These are phyloP conservation scores for Neoascia interrupta DNA, from an alignment of 2,888 invertebrate species.

Conservation along the genomic window DNA sequence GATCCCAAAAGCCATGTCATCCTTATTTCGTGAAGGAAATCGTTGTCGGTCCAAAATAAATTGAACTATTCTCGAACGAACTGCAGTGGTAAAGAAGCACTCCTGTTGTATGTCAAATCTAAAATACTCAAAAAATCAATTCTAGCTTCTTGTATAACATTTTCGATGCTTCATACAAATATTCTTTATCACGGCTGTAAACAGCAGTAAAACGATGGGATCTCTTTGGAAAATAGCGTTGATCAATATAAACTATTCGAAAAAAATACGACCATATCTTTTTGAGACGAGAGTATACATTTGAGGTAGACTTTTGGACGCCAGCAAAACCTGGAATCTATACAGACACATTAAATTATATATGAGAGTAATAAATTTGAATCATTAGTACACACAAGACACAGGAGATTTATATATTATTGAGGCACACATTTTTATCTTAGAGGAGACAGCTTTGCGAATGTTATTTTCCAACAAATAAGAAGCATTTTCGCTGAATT, in stretches of 20 bases:
- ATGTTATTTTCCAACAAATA: neutral
- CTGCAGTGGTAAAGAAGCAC: constrained; percentile 92
- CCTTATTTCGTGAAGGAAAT: constrained; percentile 84
- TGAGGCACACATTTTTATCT: neutral
- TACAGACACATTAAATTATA: too few relatives aligned
- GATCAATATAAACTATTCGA: constrained; percentile 83
- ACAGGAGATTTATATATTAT: neutral
- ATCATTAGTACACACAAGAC: neutral
- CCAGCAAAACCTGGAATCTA: constrained; percentile 82
- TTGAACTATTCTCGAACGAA: constrained; percentile 93
- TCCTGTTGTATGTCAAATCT: constrained; percentile 91
- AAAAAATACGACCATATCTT: constrained; percentile 74
- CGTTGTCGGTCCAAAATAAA: constrained; percentile 94
- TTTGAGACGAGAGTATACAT: constrained; percentile 76
- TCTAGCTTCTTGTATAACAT: neutral
- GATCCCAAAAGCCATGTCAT: constrained; percentile 91
- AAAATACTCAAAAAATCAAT: constrained; percentile 69
- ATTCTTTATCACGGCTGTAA: constrained; percentile 94
- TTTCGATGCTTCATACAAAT: constrained; percentile 83
- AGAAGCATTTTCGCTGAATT: neutral
- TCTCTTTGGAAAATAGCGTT: constrained; percentile 86
- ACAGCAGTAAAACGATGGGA: constrained; percentile 91
- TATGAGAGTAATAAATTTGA: neutral
- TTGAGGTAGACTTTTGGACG: constrained; percentile 81
- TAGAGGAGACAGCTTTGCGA: neutral